Evolutionary conservation across 2,797 vertebrate genomes (phyloP).

Genomic region (Capromys pilorides): DNA sequence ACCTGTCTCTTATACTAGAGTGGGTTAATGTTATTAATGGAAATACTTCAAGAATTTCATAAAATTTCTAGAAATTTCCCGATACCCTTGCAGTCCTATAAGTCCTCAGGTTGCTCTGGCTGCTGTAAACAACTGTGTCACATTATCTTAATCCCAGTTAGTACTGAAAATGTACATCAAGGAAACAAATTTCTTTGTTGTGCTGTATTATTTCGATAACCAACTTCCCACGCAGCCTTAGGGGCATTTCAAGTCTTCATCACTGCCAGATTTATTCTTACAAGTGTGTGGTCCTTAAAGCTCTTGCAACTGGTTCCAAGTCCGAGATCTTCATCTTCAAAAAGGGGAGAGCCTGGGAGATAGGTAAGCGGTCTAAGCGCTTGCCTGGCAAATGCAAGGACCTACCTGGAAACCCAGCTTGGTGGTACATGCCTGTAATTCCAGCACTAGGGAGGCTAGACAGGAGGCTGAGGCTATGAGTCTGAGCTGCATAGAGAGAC

Average conservation of each 20-base stretch:
- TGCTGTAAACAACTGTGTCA: not conserved
- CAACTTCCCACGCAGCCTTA: not conserved
- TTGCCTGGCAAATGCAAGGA: no score
- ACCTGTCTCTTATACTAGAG: not conserved
- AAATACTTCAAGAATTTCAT: not conserved
- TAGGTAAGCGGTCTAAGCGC: no score
- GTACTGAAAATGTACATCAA: not conserved
- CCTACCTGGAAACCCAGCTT: no score
- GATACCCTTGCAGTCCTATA: not conserved
- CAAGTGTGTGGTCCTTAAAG: not conserved
- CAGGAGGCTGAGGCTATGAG: no score
- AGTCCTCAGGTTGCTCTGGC: not conserved
- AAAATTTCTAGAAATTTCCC: not conserved
- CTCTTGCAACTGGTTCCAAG: not conserved
- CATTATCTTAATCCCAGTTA: not conserved
- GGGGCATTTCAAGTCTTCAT: not conserved
- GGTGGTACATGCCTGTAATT: no score
- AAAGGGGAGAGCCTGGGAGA: not conserved
- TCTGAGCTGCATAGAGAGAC: no score
- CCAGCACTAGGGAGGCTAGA: no score
- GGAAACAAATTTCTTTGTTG: not conserved
- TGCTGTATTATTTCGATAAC: not conserved
- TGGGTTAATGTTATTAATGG: not conserved
- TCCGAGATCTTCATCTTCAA: not conserved
- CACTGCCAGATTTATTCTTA: not conserved